Percentiles rank a stretch among this genome's conserved stretches.
Conservation (phyloP, 2,888 invertebrate genomes). For the Archips crataeganus region DNA sequence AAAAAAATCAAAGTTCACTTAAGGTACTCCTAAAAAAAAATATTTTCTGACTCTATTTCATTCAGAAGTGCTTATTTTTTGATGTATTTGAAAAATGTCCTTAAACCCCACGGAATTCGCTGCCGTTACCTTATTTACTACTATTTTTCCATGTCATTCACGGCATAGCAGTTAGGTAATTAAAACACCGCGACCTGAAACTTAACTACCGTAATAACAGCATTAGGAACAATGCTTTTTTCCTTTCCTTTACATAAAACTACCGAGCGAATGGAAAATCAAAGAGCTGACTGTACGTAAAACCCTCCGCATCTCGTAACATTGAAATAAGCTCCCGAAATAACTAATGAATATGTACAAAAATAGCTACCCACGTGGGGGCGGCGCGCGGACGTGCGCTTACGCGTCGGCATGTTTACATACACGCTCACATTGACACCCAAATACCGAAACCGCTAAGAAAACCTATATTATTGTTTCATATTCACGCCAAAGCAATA, state of each 20-base stretch:
- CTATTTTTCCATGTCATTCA: background rate
- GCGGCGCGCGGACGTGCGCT: constrained; percentile 35
- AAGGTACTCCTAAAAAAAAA: too few relatives aligned
- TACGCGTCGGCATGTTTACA: constrained; percentile 39
- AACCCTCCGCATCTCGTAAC: constrained; percentile 49
- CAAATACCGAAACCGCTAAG: background rate
- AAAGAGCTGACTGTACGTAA: constrained; percentile 30
- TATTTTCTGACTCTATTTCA: too few relatives aligned
- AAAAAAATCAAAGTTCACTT: too few relatives aligned
- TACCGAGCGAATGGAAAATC: background rate
- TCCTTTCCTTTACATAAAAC: background rate
- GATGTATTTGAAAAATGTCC: too few relatives aligned
- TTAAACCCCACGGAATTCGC: too few relatives aligned
- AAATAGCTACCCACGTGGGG: constrained; percentile 65
- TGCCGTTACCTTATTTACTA: too few relatives aligned
- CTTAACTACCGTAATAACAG: background rate
- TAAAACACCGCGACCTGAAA: background rate
- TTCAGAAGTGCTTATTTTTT: too few relatives aligned
- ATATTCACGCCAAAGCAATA: too few relatives aligned
- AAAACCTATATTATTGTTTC: background rate
- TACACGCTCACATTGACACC: constrained; percentile 11
- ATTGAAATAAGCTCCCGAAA: constrained; percentile 59
- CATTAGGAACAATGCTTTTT: background rate
- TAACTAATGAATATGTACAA: constrained; percentile 48
- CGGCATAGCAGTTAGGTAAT: background rate